Evolutionary conservation across 2,113 vertebrate species (phyloP).

Genomic region (Crotalus viridis): DNA sequence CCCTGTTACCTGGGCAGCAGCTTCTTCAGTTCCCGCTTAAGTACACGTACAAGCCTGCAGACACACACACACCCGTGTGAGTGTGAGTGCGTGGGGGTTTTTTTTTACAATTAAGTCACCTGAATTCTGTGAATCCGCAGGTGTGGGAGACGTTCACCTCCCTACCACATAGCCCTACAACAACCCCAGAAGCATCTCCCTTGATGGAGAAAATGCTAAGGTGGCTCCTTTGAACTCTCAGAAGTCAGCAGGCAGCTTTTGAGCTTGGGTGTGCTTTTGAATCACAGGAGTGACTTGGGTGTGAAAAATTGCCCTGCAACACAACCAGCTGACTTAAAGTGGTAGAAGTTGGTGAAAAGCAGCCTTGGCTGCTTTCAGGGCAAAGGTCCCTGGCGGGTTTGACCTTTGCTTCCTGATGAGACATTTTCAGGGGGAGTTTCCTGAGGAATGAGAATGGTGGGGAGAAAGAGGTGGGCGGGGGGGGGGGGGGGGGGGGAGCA

Average conservation of each 20-base stretch:
- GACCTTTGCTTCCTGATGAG: conserved; percentile 15
- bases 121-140: no score
- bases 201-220: not conserved
- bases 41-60: no score
- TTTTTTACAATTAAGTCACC: no score
- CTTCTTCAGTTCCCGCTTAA: no score
- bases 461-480: not conserved
- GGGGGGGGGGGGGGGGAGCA: accelerated
- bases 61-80: no score
- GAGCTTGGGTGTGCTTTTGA: not conserved
- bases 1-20: no score
- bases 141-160: no score
- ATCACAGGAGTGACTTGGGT: not conserved
- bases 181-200: not conserved
- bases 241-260: not conserved
- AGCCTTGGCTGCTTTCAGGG: not conserved
- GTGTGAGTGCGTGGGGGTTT: no score
- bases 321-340: not conserved
- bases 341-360: not conserved
- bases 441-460: not conserved
- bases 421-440: not conserved
- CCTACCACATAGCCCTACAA: no score
- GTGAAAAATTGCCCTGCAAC: not conserved
- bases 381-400: not conserved
- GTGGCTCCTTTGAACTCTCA: not conserved